These are phyloP conservation scores for Lichenostomus cassidix DNA, from an alignment of 2,113 vertebrate species.

Conservation along the genomic window DNA sequence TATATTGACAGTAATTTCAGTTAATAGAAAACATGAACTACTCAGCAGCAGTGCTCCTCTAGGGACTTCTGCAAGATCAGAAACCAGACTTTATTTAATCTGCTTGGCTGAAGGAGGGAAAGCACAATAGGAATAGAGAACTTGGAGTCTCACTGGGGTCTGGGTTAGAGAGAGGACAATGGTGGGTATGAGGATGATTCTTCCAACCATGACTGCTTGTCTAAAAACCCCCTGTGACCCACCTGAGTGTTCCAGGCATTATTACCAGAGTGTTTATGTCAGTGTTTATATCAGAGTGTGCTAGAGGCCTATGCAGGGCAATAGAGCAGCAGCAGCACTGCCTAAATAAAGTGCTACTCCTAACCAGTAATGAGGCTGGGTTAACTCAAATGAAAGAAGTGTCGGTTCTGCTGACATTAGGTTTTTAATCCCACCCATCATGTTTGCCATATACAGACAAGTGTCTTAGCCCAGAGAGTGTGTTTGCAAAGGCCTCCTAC, in stretches of 20 bases:
- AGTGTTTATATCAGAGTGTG: background rate
- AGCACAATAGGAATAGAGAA: background rate
- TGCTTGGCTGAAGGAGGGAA: background rate
- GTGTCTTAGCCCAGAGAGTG: background rate
- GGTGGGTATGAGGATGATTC: background rate
- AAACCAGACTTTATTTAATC: slow-evolving; percentile 8
- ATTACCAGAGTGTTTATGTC: background rate
- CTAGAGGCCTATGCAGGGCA: background rate
- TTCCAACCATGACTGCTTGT: background rate
- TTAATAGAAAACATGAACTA: slow-evolving; percentile 31
- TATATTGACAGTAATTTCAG: slow-evolving; percentile 53
- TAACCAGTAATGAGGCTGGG: background rate
- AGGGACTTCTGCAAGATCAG: slow-evolving; percentile 6
- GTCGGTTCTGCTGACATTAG: background rate
- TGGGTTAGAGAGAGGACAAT: background rate
- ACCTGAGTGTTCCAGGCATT: background rate
- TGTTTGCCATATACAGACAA: background rate
- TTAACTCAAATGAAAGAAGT: background rate
- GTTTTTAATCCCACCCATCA: background rate
- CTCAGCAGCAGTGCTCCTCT: background rate
- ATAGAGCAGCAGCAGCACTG: background rate
- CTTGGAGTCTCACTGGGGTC: background rate
- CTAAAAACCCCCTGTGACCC: background rate
- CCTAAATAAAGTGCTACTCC: background rate
- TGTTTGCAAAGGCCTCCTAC: background rate